Base-by-base conservation (phyloP, 2,797 vertebrate genomes). In the Notoglanidium macrostoma region DNA sequence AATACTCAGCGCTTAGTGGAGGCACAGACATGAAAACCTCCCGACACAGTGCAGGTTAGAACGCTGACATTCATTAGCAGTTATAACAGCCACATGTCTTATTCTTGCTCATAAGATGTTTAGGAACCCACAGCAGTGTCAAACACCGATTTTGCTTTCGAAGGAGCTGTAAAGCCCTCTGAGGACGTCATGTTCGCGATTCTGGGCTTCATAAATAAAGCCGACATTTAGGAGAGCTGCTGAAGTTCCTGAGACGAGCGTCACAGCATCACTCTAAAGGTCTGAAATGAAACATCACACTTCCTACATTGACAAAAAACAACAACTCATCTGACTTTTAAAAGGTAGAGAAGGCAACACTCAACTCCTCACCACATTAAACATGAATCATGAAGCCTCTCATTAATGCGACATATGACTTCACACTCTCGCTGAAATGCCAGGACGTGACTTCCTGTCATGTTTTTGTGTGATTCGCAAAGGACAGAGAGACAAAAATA, bases 381-480 rank as follows among this genome's bases (percentile, higher is more conserved):
- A 88, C 74, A 54, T 57, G 84, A 86, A 88, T 90, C 59, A 68
- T 84, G 67, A 84, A 79, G 77, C 51, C 78, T 32, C 76, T 80
- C 68, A 54, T 86, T 86, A 86, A 84, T 80, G 35, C 15, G 4
- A 73, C 68, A 77, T 61, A 83, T n/a, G 59, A 68, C 63, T 83
- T 68, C 81, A 83, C 68, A 32, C 70, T 68, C 63, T 57, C 49
- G 63, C 63, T 78, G 63, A 85, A 90, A 85, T 88, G 77, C 85
- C 88, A 59, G 68, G 61, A 85, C 2, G 61, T 49, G 72, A 70
- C 61, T 79, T 83, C 76, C 76, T 74, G 88, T 65, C 70, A 57
- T 77, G 46, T 51, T 83, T 32, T 49, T 83, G 77, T 82, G 68
- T 29, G 54, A 85, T 59, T 72, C 49, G 21, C 46, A 88, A 65